These are phyloP conservation scores for Oreochromis mossambicus DNA, from an alignment of 2,797 vertebrate species.

Conservation along the genomic window DNA sequence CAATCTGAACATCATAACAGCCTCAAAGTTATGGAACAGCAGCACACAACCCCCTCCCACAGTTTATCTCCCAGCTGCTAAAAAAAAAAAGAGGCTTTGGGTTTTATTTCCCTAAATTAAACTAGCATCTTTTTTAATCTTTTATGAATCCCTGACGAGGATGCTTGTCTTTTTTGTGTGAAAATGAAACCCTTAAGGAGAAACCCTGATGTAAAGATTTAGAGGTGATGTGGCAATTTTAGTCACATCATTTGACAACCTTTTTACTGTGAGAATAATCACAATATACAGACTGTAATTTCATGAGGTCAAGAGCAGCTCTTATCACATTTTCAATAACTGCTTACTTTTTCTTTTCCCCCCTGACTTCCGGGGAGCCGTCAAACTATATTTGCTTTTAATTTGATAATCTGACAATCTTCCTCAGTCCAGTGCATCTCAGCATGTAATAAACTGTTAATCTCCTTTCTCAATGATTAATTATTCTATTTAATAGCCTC, in stretches of 20 bases:
- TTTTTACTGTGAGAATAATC: background rate
- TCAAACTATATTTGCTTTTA: background rate
- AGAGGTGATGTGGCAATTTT: too few relatives aligned
- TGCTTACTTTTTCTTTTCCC: background rate
- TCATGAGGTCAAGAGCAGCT: background rate
- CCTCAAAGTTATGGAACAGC: background rate
- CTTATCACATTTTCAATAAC: background rate
- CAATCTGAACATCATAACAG: background rate
- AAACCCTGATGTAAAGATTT: background rate
- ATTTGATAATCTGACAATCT: too few relatives aligned
- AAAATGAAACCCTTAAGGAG: background rate
- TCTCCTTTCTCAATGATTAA: background rate
- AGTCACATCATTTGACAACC: background rate
- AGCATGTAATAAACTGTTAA: background rate
- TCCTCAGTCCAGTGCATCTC: background rate
- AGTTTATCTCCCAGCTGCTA: background rate
- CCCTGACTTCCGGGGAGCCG: background rate
- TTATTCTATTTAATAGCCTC: background rate
- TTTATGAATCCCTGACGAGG: background rate
- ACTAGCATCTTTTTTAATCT: background rate
- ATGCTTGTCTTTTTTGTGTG: background rate
- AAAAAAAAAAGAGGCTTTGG: background rate
- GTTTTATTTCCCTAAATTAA: background rate
- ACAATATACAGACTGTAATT: background rate
- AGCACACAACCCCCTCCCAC: background rate